Evolutionary conservation across 2,797 vertebrate species (phyloP).

Genomic region (Halcyon badia): DNA sequence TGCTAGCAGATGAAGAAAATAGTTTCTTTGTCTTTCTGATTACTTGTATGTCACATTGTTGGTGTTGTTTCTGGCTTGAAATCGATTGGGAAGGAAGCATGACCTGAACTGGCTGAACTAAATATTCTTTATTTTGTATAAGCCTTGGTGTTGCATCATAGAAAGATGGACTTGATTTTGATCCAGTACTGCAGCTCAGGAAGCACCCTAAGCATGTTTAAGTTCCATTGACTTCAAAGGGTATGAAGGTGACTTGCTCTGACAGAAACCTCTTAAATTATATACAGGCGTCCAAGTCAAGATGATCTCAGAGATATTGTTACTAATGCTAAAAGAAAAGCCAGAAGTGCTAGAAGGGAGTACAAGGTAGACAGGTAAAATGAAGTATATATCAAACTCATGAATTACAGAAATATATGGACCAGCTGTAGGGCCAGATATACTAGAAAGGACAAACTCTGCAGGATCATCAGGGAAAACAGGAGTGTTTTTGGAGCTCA

Average conservation of each 20-base stretch:
- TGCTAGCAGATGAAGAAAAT: slow-evolving; percentile 27
- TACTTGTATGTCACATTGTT: neutral
- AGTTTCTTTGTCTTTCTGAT: slow-evolving; percentile 45
- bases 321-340: neutral
- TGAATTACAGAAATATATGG: neutral
- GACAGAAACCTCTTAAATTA: neutral
- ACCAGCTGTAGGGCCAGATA: neutral
- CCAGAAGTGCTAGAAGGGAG: neutral
- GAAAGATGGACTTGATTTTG: neutral
- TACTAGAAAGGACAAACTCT: neutral
- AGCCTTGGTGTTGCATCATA: neutral
- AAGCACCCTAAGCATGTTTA: neutral
- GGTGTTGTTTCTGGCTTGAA: slow-evolving; percentile 54
- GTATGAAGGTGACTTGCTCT: neutral
- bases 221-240: neutral
- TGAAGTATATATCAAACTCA: neutral
- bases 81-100: neutral
- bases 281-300: neutral
- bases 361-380: neutral
- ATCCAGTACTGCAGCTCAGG: neutral
- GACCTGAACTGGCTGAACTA: neutral
- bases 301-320: neutral
- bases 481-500: neutral
- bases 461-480: neutral
- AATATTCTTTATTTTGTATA: slow-evolving; percentile 4